Conservation (phyloP, 2,888 invertebrate genomes). For the Zaprionus obscuricornis region DNA sequence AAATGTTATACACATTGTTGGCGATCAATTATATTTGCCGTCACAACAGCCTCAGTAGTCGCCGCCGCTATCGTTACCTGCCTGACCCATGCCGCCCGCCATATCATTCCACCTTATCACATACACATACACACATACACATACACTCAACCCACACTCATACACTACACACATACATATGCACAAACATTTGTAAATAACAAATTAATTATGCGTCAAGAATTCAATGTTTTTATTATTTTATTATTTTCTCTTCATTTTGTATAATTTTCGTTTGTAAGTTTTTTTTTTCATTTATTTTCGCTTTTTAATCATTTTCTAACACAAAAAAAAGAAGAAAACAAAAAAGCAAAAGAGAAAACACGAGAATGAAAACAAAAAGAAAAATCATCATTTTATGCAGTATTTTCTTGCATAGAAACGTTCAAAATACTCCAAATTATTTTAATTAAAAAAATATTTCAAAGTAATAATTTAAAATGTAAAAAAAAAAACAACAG, state of each 20-base stretch:
- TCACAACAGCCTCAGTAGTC: slow-evolving; percentile 55
- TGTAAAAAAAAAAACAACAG: slow-evolving; percentile 36
- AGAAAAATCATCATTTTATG: slow-evolving; percentile 39
- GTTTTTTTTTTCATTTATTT: slow-evolving; percentile 55
- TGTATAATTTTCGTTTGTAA: slow-evolving; percentile 68
- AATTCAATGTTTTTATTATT: slow-evolving; percentile 64
- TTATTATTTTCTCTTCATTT: too few species aligned
- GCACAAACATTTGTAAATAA: slow-evolving; percentile 62
- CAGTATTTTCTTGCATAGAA: slow-evolving; percentile 75
- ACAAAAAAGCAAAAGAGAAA: slow-evolving; percentile 11
- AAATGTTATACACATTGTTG: slow-evolving; percentile 81
- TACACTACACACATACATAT: slow-evolving; percentile 18
- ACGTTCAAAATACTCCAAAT: slow-evolving; percentile 47
- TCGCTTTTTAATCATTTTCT: slow-evolving; percentile 41
- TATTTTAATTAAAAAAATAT: slow-evolving; percentile 30
- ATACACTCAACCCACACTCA: slow-evolving; percentile 29
- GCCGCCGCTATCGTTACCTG: slow-evolving; percentile 33
- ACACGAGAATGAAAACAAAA: slow-evolving; percentile 10
- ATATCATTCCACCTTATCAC: slow-evolving; percentile 62
- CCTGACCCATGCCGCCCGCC: slow-evolving; percentile 39
- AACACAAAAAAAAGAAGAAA: slow-evolving; percentile 28
- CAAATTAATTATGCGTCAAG: slow-evolving; percentile 56
- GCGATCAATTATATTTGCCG: slow-evolving; percentile 74
- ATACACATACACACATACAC: slow-evolving; percentile 31
- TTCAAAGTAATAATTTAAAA: slow-evolving; percentile 41